Base-by-base conservation (phyloP, 2,797 vertebrate species). In the Pipistrellus pygmaeus region DNA sequence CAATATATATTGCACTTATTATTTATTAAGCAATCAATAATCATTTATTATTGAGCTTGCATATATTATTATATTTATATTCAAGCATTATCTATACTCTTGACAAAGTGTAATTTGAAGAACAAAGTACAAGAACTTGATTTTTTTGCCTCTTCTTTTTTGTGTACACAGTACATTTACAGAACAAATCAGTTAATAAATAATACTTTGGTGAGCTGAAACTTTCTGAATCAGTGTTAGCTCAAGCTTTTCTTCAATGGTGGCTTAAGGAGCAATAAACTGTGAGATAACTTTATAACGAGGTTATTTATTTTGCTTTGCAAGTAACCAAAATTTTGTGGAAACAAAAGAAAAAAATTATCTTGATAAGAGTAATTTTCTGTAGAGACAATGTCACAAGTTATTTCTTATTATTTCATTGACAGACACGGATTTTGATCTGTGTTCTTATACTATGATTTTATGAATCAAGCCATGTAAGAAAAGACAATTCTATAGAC, bases 221-320 rank as follows among this genome's bases (percentile, higher is more conserved):
- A 81, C 32, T 85, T 94, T 92, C 12, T 55, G 72, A 95, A 53
- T 87, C 27, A 30, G 4, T 55, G 21, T 71, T 57, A 69, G n/a
- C 41, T 66, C 30, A 87, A 57, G 27, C 46, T 90, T 95, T 90
- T 78, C 32, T 82, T n/a, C 88, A 91, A 75, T 82, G 30, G 18
- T 68, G 27, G 38, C n/a, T 55, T 85, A 84, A 90, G 9, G 32
- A 13, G 30, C 66, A 93, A 85, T 64, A 86, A 92, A 51, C 77
- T 91, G 68, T 91, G 68, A 93, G 68, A 91, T 82, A 93, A 90
- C 35, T 90, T 86, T 53, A 81, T 78, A 93, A 89, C 93, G 95
- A 91, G 44, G 14, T 68, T n/a, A n/a, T n/a, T 94, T 78, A 91
- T 89, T 87, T 96, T 95, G 25, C 64, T 87, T 91, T 96, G 57